phyloP scores from a whole-genome alignment of 2,888 invertebrate genomes.

The Hyposoter didymator region DNA sequence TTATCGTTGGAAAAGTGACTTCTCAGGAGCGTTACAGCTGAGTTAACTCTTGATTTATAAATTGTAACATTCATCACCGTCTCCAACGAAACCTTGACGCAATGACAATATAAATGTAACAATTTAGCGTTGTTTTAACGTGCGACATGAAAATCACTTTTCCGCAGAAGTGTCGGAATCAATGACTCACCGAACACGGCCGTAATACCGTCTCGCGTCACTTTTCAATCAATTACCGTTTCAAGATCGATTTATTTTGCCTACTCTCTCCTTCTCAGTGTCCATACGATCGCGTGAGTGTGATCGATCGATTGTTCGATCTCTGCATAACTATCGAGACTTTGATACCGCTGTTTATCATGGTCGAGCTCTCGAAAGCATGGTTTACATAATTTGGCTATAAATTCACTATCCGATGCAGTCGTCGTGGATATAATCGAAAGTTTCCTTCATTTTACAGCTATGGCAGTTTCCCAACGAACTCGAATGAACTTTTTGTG shows the following conservation, averaged over 20 bases:
- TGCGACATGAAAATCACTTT: neutral
- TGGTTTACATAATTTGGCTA: neutral
- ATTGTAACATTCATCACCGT: slow-evolving; percentile 36
- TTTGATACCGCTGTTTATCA: slow-evolving; percentile 32
- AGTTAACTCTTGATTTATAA: slow-evolving; percentile 55
- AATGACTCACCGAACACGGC: slow-evolving; percentile 38
- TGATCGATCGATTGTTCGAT: slow-evolving; percentile 41
- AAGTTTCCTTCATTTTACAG: neutral
- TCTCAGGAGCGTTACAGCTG: neutral
- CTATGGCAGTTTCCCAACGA: neutral
- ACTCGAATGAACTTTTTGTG: neutral
- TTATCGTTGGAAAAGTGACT: slow-evolving; percentile 16
- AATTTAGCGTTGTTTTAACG: slow-evolving; percentile 6
- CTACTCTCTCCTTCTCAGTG: neutral
- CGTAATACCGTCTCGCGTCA: slow-evolving; percentile 10
- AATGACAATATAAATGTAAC: slow-evolving; percentile 33
- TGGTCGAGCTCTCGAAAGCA: neutral
- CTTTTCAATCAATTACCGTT: slow-evolving; percentile 43
- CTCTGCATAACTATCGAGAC: neutral
- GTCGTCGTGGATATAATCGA: neutral
- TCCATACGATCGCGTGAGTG: neutral
- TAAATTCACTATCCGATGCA: slow-evolving; percentile 2
- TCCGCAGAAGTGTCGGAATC: slow-evolving; percentile 16
- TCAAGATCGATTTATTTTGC: slow-evolving; percentile 41
- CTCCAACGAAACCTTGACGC: slow-evolving; percentile 8